Evolutionary conservation across 2,888 invertebrate species (phyloP).

Genomic region (Nasonovia ribisnigri): DNA sequence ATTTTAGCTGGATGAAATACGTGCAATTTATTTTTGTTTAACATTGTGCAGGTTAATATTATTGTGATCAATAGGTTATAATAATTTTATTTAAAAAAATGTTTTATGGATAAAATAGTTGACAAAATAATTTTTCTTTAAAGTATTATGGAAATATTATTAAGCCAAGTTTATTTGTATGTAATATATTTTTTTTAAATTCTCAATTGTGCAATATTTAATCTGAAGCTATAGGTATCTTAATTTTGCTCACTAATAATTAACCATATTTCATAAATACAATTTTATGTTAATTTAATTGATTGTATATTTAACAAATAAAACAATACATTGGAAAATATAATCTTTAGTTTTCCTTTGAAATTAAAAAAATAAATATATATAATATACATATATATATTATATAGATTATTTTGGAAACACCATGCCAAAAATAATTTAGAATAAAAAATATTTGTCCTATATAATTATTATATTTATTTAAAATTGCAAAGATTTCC

Average conservation of each 20-base stretch:
- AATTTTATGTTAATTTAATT: not conserved
- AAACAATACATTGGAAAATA: not conserved
- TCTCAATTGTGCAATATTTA: not conserved
- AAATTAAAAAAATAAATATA: not conserved
- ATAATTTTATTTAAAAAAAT: not conserved
- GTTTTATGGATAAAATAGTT: not conserved
- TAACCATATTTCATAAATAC: not conserved
- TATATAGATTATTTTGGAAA: too few species aligned
- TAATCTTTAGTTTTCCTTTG: not conserved
- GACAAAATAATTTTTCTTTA: not conserved
- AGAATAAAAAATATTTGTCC: not conserved
- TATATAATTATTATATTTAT: not conserved
- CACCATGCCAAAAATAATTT: not conserved
- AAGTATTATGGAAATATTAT: not conserved
- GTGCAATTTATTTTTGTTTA: not conserved
- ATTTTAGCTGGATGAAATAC: not conserved
- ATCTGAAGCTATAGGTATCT: not conserved
- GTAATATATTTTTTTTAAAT: not conserved
- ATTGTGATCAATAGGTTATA: not conserved
- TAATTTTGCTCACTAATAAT: not conserved
- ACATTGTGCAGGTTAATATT: not conserved
- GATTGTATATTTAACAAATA: not conserved
- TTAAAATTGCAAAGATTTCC: constrained; percentile 14
- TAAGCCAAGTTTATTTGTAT: not conserved
- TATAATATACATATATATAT: too few species aligned